phyloP scores from a whole-genome alignment of 2,888 invertebrate species.

The Limnephilus auricula region DNA sequence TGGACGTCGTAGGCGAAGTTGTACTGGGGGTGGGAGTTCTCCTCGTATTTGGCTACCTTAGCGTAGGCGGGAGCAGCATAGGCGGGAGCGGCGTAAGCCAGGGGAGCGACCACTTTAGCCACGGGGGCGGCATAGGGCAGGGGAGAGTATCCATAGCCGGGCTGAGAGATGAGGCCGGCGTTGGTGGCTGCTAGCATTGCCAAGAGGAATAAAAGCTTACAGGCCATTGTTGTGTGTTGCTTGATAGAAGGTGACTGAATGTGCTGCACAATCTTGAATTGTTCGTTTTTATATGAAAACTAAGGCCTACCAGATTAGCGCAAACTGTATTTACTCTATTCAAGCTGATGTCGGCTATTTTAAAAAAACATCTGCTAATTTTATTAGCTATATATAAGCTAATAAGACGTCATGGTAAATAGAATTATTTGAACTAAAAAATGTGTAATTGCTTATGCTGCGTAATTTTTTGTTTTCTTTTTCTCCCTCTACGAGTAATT shows the following conservation, averaged over 20 bases:
- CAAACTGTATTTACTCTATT: too few species aligned
- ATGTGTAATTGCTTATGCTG: too few species aligned
- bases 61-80: conserved; percentile 55
- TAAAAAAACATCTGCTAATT: too few species aligned
- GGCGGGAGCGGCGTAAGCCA: conserved; percentile 52
- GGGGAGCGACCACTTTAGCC: conserved; percentile 67
- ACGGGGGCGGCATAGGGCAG: conserved; percentile 50
- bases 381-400: too few species aligned
- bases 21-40: conserved; percentile 70
- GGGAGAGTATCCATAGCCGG: conserved; percentile 50
- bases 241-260: conserved; percentile 41
- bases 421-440: too few species aligned
- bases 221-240: conserved; percentile 57
- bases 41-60: conserved; percentile 48
- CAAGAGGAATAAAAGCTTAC: conserved; percentile 58
- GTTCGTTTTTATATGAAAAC: conserved; percentile 29
- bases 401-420: too few species aligned
- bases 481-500: too few species aligned
- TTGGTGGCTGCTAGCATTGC: conserved; percentile 64
- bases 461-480: too few species aligned
- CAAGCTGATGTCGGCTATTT: too few species aligned
- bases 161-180: conserved; percentile 65
- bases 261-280: neutral
- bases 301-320: neutral
- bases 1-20: conserved; percentile 75